Percentiles rank a stretch among this genome's conserved stretches.
Evolutionary conservation across 2,113 vertebrate genomes (phyloP).

Genomic region (Eublepharis macularius): DNA sequence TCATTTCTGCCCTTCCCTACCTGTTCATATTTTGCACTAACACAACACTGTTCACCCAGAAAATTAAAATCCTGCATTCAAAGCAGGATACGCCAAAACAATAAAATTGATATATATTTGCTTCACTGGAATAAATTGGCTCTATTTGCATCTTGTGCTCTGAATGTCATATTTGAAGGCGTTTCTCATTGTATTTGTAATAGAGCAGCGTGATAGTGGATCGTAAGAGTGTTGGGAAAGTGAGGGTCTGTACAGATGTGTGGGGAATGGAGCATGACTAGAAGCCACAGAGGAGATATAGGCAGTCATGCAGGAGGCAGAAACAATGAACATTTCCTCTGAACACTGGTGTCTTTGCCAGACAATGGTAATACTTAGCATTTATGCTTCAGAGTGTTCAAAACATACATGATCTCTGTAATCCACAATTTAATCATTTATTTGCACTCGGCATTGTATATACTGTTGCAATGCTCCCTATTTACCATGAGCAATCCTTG

Average conservation of each 20-base stretch:
- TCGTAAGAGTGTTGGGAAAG: not conserved
- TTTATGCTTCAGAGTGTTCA: not conserved
- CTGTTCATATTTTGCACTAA: not conserved
- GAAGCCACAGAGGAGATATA: not conserved
- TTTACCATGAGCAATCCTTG: no score
- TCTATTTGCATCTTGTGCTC: conserved; percentile 10
- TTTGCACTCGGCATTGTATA: no score
- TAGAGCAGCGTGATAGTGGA: not conserved
- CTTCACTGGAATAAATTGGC: conserved; percentile 21
- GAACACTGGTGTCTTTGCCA: not conserved
- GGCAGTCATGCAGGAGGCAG: not conserved
- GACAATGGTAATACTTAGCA: not conserved
- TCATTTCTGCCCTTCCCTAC: not conserved
- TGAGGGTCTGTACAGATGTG: not conserved
- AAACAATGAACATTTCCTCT: not conserved
- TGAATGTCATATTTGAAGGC: not conserved
- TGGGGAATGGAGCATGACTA: not conserved
- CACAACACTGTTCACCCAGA: not conserved
- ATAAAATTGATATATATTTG: conserved; percentile 5
- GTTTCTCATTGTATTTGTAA: not conserved
- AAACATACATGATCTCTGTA: not conserved
- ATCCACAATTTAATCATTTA: not conserved
- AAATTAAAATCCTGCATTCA: conserved; percentile 25
- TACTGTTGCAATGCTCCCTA: no score
- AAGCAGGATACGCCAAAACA: conserved; percentile 11